Evolutionary conservation across 2,113 vertebrate species (phyloP).

Genomic region (Ammodytes dubius): DNA sequence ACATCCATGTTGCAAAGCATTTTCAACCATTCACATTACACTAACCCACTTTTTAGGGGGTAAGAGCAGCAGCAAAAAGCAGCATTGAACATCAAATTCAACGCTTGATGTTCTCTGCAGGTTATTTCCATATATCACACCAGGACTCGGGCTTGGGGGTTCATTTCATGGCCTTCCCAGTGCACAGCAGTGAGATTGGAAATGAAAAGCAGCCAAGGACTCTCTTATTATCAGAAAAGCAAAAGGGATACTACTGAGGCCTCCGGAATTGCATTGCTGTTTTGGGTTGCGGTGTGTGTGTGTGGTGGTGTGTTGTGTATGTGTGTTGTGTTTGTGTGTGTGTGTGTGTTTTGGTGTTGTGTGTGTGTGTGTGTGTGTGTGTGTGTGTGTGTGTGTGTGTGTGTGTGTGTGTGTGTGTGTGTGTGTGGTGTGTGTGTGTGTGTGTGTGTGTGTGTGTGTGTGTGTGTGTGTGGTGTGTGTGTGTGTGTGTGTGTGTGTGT

Average conservation of each 20-base stretch:
- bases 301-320: constrained; percentile 12
- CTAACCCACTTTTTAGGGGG: constrained; percentile 27
- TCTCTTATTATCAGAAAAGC: constrained; percentile 71
- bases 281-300: constrained; percentile 21
- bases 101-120: constrained; percentile 70
- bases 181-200: constrained; percentile 65
- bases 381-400: neutral
- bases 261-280: constrained; percentile 49
- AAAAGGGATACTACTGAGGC: constrained; percentile 50
- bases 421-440: too few relatives aligned
- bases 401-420: too few relatives aligned
- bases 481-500: too few relatives aligned
- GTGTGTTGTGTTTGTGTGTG: neutral
- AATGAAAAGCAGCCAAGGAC: constrained; percentile 70
- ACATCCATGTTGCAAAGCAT: constrained; percentile 46
- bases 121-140: constrained; percentile 70
- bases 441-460: too few relatives aligned
- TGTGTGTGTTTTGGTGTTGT: neutral
- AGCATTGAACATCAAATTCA: constrained; percentile 64
- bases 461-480: too few relatives aligned
- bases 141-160: constrained; percentile 66
- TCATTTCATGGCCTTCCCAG: constrained; percentile 69
- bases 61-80: constrained; percentile 54
- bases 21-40: constrained; percentile 42
- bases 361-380: constrained; percentile 21